Conservation (phyloP, 2,888 invertebrate species). For the Ceriagrion tenellum region DNA sequence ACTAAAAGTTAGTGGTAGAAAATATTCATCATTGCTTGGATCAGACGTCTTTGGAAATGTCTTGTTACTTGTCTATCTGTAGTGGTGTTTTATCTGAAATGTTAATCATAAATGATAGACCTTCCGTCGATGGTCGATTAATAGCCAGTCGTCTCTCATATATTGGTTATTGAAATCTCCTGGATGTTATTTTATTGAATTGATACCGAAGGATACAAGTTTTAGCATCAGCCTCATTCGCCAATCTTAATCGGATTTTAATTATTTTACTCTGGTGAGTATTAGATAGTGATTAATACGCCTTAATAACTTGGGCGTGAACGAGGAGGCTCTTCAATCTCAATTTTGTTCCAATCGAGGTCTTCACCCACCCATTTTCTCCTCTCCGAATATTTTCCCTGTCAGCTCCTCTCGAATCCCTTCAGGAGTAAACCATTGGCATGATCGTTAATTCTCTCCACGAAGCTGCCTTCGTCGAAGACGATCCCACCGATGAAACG, state of each 20-base stretch:
- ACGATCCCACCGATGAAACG: too few species aligned
- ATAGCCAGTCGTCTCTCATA: too few species aligned
- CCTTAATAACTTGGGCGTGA: background rate
- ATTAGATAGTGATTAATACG: background rate
- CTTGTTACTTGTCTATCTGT: too few species aligned
- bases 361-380: background rate
- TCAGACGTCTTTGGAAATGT: too few species aligned
- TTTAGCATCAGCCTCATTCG: background rate
- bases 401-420: background rate
- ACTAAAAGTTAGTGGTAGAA: too few species aligned
- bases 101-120: too few species aligned
- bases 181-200: background rate
- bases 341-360: background rate
- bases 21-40: too few species aligned
- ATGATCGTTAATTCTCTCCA: too few species aligned
- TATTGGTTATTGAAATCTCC: background rate
- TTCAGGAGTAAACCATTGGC: background rate
- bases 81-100: too few species aligned
- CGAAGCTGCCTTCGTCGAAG: too few species aligned
- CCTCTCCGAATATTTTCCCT: background rate
- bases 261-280: background rate
- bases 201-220: background rate
- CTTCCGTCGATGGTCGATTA: too few species aligned
- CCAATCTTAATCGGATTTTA: background rate
- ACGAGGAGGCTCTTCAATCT: background rate